phyloP scores from a whole-genome alignment of 2,888 invertebrate species.

The Panzeria rudis region DNA sequence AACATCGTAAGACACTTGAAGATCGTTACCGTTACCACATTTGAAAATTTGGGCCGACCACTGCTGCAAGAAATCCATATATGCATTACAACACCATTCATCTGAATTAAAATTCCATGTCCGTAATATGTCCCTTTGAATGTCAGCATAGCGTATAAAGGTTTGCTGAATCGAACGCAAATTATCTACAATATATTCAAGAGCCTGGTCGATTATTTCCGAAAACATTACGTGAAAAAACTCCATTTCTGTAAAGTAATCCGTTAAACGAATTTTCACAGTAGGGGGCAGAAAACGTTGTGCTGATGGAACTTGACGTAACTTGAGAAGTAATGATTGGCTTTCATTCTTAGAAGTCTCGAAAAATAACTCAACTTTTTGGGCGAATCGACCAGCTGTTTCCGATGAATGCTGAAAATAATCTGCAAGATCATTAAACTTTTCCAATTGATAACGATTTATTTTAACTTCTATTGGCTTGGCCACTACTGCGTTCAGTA shows the following conservation, averaged over 20 bases:
- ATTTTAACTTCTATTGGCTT: constrained; percentile 49
- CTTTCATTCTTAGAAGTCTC: constrained; percentile 79
- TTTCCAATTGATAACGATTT: constrained; percentile 67
- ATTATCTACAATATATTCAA: constrained; percentile 77
- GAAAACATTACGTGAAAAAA: constrained; percentile 79
- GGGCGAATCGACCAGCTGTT: constrained; percentile 74
- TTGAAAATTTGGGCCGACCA: constrained; percentile 78
- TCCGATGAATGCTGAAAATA: constrained; percentile 76
- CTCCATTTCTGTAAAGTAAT: constrained; percentile 82
- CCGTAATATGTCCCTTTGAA: constrained; percentile 76
- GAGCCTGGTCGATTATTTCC: constrained; percentile 79
- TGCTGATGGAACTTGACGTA: constrained; percentile 78
- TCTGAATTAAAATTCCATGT: constrained; percentile 75
- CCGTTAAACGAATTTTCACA: constrained; percentile 77
- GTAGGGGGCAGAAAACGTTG: constrained; percentile 73
- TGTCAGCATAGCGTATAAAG: constrained; percentile 77
- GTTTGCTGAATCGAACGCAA: constrained; percentile 75
- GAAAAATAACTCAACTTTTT: constrained; percentile 75
- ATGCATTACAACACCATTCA: constrained; percentile 76
- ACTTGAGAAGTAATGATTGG: constrained; percentile 75
- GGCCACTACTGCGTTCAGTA: constrained; percentile 72
- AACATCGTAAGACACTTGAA: constrained; percentile 78
- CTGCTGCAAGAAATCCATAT: constrained; percentile 78
- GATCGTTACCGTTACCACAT: constrained; percentile 75
- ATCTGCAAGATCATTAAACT: constrained; percentile 75